Evolutionary conservation across 2,797 vertebrate species (phyloP).

Genomic region (Falco naumanni): DNA sequence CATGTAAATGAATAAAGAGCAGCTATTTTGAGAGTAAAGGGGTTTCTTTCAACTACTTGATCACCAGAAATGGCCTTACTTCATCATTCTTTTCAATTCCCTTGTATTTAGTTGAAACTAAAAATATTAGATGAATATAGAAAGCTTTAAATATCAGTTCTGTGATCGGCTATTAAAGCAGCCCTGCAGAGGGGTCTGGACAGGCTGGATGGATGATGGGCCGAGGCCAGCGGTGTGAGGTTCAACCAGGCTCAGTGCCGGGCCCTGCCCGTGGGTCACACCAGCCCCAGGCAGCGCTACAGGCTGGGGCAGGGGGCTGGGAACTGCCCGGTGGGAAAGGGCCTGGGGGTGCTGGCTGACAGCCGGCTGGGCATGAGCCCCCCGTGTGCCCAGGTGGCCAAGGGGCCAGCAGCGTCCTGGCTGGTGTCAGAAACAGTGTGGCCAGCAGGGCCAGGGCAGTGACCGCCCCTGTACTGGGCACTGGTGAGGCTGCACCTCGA

Average conservation of each 20-base stretch:
- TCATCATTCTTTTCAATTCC: conserved; percentile 30
- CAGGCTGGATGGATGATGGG: neutral
- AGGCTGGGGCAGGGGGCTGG: neutral
- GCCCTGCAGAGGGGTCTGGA: neutral
- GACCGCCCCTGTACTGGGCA: accelerated
- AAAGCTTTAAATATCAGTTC: conserved; percentile 67
- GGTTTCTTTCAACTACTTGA: conserved; percentile 33
- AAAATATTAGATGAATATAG: conserved; percentile 59
- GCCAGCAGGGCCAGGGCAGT: neutral
- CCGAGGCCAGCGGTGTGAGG: neutral
- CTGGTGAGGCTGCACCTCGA: accelerated
- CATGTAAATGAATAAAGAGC: conserved; percentile 18
- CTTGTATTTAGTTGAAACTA: conserved; percentile 35
- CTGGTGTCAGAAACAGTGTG: neutral
- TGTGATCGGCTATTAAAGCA: conserved; percentile 69
- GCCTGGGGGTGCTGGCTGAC: accelerated
- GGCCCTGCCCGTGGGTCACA: neutral
- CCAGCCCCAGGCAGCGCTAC: accelerated
- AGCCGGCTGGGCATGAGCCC: accelerated
- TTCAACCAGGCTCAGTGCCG: accelerated
- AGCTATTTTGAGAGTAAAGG: conserved; percentile 41
- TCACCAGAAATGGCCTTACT: conserved; percentile 37
- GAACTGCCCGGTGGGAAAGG: accelerated
- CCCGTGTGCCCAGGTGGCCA: neutral
- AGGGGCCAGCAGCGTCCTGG: neutral